Evolutionary conservation across 2,888 invertebrate species (phyloP).

Genomic region (Trachelus iudaicus): DNA sequence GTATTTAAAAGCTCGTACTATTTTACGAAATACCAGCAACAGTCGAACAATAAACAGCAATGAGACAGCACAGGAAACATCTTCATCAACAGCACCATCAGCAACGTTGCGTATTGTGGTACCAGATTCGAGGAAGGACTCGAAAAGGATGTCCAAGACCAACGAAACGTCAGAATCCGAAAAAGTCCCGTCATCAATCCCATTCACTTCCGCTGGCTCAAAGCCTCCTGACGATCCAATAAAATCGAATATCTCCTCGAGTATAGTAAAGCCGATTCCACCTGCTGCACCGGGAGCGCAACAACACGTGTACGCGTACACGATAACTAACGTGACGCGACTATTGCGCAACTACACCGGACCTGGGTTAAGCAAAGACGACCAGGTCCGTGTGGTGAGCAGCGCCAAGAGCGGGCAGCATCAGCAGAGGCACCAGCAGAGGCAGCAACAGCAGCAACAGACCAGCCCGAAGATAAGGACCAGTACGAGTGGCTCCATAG

Average conservation of each 20-base stretch:
- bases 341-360: constrained; percentile 61
- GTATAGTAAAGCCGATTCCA: constrained; percentile 5
- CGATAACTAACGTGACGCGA: constrained; percentile 62
- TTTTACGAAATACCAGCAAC: neutral
- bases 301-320: constrained; percentile 60
- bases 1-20: neutral
- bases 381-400: constrained; percentile 19
- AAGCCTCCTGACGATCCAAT: neutral
- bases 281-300: constrained; percentile 27
- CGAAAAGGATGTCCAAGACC: neutral
- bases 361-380: constrained; percentile 54
- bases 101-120: neutral
- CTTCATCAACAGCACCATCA: neutral
- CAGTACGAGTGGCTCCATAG: constrained; percentile 44
- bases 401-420: constrained; percentile 9
- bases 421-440: constrained; percentile 18
- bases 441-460: constrained; percentile 10
- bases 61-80: neutral
- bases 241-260: neutral
- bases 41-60: neutral
- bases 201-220: neutral
- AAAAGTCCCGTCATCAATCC: neutral
- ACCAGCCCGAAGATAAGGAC: constrained; percentile 36
- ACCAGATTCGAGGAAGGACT: neutral
- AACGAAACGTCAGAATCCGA: neutral